These are phyloP conservation scores for Ichneumoninae sp. DNA, from an alignment of 2,888 invertebrate genomes.

Conservation along the genomic window DNA sequence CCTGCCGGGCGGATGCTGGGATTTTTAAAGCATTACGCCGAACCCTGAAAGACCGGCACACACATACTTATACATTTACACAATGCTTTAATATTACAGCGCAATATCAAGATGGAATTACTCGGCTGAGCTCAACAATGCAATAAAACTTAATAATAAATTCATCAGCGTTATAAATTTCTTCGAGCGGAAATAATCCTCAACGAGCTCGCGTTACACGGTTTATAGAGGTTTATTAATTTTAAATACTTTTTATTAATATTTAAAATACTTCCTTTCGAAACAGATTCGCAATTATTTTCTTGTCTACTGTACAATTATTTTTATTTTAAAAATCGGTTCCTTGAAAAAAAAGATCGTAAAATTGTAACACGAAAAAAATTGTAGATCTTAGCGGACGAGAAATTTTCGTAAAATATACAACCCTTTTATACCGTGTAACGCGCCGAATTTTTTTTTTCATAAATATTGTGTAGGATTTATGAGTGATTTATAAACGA, in stretches of 20 bases:
- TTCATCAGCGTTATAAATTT: background rate
- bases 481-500: constrained; percentile 7
- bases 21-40: constrained; percentile 36
- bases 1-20: constrained; percentile 29
- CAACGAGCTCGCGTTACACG: background rate
- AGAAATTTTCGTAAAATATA: background rate
- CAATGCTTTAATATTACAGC: background rate
- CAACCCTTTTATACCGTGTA: background rate
- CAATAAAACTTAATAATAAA: background rate
- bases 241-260: background rate
- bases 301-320: background rate
- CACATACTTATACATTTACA: constrained; percentile 17
- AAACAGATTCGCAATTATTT: background rate
- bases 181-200: constrained; percentile 29
- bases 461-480: constrained; percentile 15
- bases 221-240: background rate
- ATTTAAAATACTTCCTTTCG: too few relatives aligned
- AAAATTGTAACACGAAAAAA: background rate
- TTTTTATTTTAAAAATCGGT: background rate
- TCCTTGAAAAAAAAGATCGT: background rate
- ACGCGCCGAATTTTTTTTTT: background rate
- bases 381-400: background rate
- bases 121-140: background rate
- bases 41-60: constrained; percentile 17
- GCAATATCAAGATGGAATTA: background rate